These are phyloP conservation scores for Carposina sasakii DNA, from an alignment of 1,140 invertebrate species.

Conservation along the genomic window DNA sequence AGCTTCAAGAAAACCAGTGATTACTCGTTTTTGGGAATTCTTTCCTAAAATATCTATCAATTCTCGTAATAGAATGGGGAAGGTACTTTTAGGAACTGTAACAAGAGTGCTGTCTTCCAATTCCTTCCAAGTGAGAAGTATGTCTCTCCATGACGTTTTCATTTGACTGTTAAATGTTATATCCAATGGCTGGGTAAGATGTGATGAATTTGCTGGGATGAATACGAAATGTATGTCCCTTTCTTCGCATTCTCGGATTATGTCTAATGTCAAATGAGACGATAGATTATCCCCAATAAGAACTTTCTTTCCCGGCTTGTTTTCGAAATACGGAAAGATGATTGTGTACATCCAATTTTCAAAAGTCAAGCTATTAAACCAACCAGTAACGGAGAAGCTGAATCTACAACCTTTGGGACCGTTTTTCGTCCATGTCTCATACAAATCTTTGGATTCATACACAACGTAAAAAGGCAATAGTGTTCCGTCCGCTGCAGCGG, in stretches of 20 bases:
- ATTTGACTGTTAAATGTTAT: background rate
- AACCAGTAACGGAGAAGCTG: background rate
- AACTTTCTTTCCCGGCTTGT: background rate
- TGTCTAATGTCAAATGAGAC: background rate
- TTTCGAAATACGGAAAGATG: background rate
- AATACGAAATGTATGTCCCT: slow-evolving; percentile 1
- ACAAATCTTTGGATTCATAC: background rate
- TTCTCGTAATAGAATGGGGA: too few species aligned
- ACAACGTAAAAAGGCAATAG: background rate
- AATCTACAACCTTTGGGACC: background rate
- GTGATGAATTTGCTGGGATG: background rate
- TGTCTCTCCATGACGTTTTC: too few species aligned
- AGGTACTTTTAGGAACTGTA: too few species aligned
- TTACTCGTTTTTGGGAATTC: too few species aligned
- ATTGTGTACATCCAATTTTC: background rate
- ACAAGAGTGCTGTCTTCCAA: too few species aligned
- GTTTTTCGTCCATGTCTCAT: background rate
- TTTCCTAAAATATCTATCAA: too few species aligned
- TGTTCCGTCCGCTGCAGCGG: background rate
- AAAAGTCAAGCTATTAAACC: background rate
- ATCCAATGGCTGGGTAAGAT: background rate
- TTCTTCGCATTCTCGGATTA: background rate
- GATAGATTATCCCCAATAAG: background rate
- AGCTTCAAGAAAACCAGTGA: too few species aligned
- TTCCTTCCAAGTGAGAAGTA: too few species aligned